A percentile compares a stretch with the other conserved stretches of the same genome.
These are phyloP conservation scores for Frankliniella intonsa DNA, from an alignment of 2,888 invertebrate species.

Conservation along the genomic window DNA sequence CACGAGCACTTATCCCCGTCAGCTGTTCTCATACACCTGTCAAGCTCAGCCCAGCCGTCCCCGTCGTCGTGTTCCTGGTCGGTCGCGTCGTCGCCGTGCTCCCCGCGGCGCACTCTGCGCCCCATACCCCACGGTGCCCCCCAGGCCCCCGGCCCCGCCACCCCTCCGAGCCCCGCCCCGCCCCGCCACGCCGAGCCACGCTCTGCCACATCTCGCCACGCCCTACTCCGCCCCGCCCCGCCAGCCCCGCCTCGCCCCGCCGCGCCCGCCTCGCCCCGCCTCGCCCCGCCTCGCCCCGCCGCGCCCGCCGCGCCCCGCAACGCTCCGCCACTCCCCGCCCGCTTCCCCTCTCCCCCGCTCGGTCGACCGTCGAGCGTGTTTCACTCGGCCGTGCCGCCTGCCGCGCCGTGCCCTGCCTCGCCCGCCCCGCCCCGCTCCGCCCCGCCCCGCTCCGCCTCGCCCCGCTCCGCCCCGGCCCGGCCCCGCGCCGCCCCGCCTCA, in stretches of 20 bases:
- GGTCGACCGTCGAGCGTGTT: constrained; percentile 23
- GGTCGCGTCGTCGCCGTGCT: not conserved
- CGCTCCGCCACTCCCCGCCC: not conserved
- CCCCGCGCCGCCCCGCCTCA: not conserved
- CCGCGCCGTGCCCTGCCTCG: not conserved
- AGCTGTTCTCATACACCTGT: too few species aligned
- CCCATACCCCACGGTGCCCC: not conserved
- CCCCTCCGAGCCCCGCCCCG: constrained; percentile 7
- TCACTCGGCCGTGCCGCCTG: constrained; percentile 20
- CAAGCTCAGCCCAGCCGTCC: not conserved
- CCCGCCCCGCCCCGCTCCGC: not conserved
- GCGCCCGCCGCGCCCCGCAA: not conserved
- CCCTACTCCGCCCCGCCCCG: not conserved
- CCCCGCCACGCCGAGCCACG: not conserved
- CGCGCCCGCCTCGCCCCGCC: constrained; percentile 3
- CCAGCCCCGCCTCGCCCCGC: not conserved
- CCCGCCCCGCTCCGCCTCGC: not conserved
- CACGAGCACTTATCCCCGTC: too few species aligned
- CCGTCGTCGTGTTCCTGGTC: not conserved
- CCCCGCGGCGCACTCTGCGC: not conserved
- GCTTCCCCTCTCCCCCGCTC: not conserved
- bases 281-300: not conserved
- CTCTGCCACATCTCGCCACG: not conserved
- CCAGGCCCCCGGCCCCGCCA: not conserved
- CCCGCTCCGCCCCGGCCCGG: not conserved